phyloP scores from a whole-genome alignment of 2,113 vertebrate genomes.

The Typhlomys cinereus region DNA sequence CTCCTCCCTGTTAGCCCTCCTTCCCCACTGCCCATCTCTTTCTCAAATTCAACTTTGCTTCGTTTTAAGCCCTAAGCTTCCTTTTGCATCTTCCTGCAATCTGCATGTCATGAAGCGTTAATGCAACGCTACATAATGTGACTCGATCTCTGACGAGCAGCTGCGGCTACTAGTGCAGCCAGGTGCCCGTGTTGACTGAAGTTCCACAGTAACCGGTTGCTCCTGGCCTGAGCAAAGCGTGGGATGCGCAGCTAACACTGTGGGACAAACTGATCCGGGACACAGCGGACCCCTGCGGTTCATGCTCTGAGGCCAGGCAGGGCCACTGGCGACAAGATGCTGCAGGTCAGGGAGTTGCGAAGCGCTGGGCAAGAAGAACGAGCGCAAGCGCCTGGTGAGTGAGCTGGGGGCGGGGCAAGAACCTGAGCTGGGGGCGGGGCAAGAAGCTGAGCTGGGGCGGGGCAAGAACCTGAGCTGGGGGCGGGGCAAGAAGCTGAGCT shows the following conservation, averaged over 20 bases:
- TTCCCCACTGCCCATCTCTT: too few relatives aligned
- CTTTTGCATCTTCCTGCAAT: neutral
- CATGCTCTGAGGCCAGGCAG: too few relatives aligned
- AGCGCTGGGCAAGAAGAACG: too few relatives aligned
- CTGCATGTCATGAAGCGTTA: neutral
- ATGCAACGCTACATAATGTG: neutral
- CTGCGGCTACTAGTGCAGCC: neutral
- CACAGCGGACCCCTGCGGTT: neutral
- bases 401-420: too few relatives aligned
- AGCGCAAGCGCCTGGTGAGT: too few relatives aligned
- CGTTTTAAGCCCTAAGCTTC: neutral
- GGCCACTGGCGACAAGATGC: too few relatives aligned
- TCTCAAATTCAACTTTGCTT: too few relatives aligned
- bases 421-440: neutral
- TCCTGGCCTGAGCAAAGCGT: neutral
- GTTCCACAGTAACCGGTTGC: neutral
- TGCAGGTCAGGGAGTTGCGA: too few relatives aligned
- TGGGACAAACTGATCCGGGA: neutral
- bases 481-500: too few relatives aligned
- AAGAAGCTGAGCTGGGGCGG: neutral
- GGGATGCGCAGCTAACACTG: neutral
- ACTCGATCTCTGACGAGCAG: slow-evolving; percentile 8
- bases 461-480: too few relatives aligned
- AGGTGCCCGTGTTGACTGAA: neutral
- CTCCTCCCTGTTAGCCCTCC: too few relatives aligned